A percentile compares a stretch with the other conserved stretches of the same genome.
phyloP scores from a whole-genome alignment of 2,888 invertebrate species.

The Amphipyra tragopoginis region DNA sequence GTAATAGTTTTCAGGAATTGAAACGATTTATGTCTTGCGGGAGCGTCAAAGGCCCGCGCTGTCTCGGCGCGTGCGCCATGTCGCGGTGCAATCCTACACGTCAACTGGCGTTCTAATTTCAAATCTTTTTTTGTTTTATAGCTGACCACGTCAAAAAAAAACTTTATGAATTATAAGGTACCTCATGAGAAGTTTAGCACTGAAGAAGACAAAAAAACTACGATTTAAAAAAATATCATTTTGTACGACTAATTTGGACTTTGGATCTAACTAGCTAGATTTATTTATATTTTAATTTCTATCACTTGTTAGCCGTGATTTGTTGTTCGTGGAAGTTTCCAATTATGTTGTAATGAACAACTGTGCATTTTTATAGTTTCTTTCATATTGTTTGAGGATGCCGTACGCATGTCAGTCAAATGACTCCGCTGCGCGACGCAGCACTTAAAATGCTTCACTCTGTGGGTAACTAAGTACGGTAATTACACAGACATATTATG shows the following conservation, averaged over 20 bases:
- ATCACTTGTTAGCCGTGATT: not conserved
- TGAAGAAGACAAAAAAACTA: too few relatives aligned
- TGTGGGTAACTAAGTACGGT: not conserved
- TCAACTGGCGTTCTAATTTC: too few relatives aligned
- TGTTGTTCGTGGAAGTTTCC: conserved; percentile 15
- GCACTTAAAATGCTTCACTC: conserved; percentile 45
- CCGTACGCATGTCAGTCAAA: conserved; percentile 25
- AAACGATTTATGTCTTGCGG: conserved; percentile 22
- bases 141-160: too few relatives aligned
- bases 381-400: conserved; percentile 15
- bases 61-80: conserved; percentile 11
- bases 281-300: too few relatives aligned
- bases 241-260: too few relatives aligned
- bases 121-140: too few relatives aligned
- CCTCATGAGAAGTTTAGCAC: too few relatives aligned
- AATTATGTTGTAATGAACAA: conserved; percentile 17
- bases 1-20: conserved; percentile 23
- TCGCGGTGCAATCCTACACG: too few relatives aligned
- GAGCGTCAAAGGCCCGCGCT: conserved; percentile 25
- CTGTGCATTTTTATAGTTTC: conserved; percentile 36
- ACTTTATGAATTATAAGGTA: too few relatives aligned
- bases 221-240: too few relatives aligned
- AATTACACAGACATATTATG: conserved; percentile 18
- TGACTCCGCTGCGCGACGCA: conserved; percentile 14
- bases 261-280: too few relatives aligned